A percentile compares a stretch with the other conserved stretches of the same genome.
Conservation (phyloP, 1,140 invertebrate species). For the Phenacoccus solenopsis region DNA sequence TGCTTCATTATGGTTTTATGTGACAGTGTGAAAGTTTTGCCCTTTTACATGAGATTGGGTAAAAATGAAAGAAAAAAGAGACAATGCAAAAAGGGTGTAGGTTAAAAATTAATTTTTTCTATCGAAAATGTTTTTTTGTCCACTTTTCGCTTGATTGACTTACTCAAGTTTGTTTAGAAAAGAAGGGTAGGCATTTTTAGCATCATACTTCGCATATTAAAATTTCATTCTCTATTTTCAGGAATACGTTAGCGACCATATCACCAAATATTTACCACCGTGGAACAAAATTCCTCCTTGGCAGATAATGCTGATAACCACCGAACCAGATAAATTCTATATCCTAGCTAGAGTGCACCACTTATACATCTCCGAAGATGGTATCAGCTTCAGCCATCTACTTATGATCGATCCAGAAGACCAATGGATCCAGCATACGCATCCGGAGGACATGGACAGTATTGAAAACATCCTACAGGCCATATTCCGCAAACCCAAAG, state of each 20-base stretch:
- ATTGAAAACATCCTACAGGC: conserved; percentile 21
- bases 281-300: conserved; percentile 50
- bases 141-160: too few relatives aligned
- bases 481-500: conserved; percentile 37
- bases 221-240: conserved; percentile 38
- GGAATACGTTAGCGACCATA: conserved; percentile 62
- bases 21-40: too few relatives aligned
- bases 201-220: too few relatives aligned
- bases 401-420: conserved; percentile 45
- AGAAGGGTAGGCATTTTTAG: too few relatives aligned
- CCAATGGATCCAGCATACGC: neutral
- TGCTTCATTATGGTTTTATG: too few relatives aligned
- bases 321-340: conserved; percentile 47
- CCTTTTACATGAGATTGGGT: too few relatives aligned
- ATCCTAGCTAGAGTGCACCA: conserved; percentile 64
- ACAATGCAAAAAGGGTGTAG: too few relatives aligned
- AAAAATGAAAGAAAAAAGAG: too few relatives aligned
- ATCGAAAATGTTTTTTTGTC: too few relatives aligned
- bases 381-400: conserved; percentile 56
- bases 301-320: conserved; percentile 57
- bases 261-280: conserved; percentile 56
- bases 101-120: too few relatives aligned
- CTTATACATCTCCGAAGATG: conserved; percentile 52
- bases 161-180: too few relatives aligned
- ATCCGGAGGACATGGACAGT: conserved; percentile 20